Percentiles rank a stretch among this genome's conserved stretches.
Evolutionary conservation across 2,113 vertebrate species (phyloP).

Genomic region (Periophthalmus modestus): DNA sequence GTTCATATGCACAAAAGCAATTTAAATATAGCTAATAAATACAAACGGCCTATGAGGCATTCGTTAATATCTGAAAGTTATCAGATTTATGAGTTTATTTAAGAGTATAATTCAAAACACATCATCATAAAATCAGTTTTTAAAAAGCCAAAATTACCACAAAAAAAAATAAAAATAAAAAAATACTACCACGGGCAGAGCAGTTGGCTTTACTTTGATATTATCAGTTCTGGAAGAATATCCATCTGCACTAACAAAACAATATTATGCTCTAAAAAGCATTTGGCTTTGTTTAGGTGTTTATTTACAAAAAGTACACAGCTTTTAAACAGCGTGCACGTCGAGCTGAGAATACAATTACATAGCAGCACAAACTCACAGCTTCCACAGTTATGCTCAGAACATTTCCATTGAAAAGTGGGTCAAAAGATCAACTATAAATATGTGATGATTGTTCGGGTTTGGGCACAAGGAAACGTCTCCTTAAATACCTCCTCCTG

Average conservation of each 20-base stretch:
- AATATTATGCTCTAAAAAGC: background rate
- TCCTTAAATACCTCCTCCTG: constrained; percentile 5
- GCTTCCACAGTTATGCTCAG: constrained; percentile 3
- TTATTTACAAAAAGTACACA: constrained; percentile 42
- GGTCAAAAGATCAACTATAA: constrained; percentile 1
- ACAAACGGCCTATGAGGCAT: constrained; percentile 14
- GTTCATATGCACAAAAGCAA: background rate
- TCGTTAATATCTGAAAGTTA: background rate
- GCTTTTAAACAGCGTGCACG: constrained; percentile 2
- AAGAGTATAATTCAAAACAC: background rate
- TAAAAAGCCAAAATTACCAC: constrained; percentile 14
- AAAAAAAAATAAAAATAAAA: too few relatives aligned
- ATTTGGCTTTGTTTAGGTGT: constrained; percentile 28
- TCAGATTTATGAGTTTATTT: constrained; percentile 1
- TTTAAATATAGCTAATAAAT: constrained; percentile 5
- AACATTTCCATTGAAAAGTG: constrained; percentile 12
- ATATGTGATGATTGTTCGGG: background rate
- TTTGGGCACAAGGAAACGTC: background rate
- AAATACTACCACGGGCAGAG: background rate
- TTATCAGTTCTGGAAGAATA: background rate
- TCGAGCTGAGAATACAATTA: constrained; percentile 9
- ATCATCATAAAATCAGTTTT: constrained; percentile 8
- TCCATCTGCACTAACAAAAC: background rate
- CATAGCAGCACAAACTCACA: constrained; percentile 20
- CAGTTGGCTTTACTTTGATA: background rate